Evolutionary conservation across 2,797 vertebrate species (phyloP), one percentile per base, ranked within the genome.

Genomic region (Xenops minutus): DNA sequence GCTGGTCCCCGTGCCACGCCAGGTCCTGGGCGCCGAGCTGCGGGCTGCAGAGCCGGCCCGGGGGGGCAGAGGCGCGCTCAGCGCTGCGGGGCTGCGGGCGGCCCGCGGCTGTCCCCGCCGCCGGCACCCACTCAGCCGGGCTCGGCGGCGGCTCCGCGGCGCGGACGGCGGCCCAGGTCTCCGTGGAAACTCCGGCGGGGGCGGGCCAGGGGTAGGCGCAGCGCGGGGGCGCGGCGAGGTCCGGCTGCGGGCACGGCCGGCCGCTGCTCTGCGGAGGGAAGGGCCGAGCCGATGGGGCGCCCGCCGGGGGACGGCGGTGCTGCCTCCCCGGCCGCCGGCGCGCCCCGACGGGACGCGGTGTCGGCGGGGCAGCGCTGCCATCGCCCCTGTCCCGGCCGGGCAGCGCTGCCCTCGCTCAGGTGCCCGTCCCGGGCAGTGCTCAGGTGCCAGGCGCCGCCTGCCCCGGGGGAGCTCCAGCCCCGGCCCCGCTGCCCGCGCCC

Each of bases 121-220:
- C n/a, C 76, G 29, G 14, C 34, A 39, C 59, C 22, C 77, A 71
- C 94, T 93, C 54, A 93, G 54, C 55, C n/a, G 89, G 84, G 43
- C 74, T 55, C 96, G 97, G 86, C 62, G 96, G 98, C 97, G 98
- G 98, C 98, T 89, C 96, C 80, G 98, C 93, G 95, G 97, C 79
- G 98, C 99, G 98, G 92, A 97, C 93, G 74, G 98, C 98, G 85
- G 98, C 98, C 98, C 98, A 98, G 68, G 98, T 99, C 96, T 99
- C 98, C 98, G 98, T 99, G 98, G 98, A 98, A 98, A 99, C 98
- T 88, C 97, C 98, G 98, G 98, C 98, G 98, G 96, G 97, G 97
- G 97, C 97, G 95, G 98, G 92, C 97, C 97, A 98, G 92, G 98
- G 97, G 95, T 97, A 98, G 88, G 97, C 91, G 97, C 96, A 98